Conservation (phyloP, 2,888 invertebrate species). For the Choristoneura rosaceana region DNA sequence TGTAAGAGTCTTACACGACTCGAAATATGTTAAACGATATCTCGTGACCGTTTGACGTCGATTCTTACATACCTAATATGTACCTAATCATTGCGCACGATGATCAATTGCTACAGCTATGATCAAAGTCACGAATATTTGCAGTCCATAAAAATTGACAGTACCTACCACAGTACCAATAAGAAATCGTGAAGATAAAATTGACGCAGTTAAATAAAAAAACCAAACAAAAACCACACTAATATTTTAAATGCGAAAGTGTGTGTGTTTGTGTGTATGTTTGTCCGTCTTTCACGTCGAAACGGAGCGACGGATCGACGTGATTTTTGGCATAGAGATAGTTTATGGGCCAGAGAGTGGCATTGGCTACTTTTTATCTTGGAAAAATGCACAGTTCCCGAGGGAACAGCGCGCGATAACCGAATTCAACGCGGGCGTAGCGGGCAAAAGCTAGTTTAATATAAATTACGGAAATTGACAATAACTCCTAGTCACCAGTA, state of each 20-base stretch:
- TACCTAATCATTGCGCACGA: slow-evolving; percentile 10
- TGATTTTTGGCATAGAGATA: too few species aligned
- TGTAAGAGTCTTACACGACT: not conserved
- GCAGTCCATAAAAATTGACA: not conserved
- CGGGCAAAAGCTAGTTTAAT: too few species aligned
- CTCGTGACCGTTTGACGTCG: slow-evolving; percentile 27
- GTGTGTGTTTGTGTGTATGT: too few species aligned
- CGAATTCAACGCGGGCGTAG: too few species aligned
- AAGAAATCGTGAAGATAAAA: slow-evolving; percentile 1
- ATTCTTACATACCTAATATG: not conserved
- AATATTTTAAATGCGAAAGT: too few species aligned
- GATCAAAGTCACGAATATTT: slow-evolving; percentile 15
- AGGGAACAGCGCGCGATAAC: too few species aligned
- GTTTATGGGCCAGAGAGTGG: too few species aligned
- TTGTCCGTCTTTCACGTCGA: too few species aligned
- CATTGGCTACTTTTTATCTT: too few species aligned
- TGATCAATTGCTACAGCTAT: slow-evolving; percentile 5
- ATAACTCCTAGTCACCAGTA: not conserved
- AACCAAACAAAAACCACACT: too few species aligned
- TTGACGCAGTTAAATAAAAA: not conserved
- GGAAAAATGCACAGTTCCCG: too few species aligned
- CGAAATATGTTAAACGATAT: slow-evolving; percentile 26
- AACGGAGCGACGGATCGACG: too few species aligned
- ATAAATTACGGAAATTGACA: not conserved
- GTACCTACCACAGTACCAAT: not conserved